phyloP scores from a whole-genome alignment of 2,113 vertebrate genomes.

The Carettochelys insculpta region DNA sequence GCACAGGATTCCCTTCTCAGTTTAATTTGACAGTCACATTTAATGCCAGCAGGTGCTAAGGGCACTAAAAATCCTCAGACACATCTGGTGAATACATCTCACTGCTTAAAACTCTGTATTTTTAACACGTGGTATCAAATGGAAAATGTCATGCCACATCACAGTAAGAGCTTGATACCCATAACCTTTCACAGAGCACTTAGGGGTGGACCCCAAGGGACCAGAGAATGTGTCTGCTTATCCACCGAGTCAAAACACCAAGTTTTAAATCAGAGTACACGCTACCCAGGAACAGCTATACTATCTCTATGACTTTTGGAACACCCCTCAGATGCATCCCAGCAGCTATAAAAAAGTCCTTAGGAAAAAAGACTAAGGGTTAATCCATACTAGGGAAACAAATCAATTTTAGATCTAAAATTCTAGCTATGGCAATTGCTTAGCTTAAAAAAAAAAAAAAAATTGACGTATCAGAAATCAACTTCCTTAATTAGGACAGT shows the following conservation, averaged over 20 bases:
- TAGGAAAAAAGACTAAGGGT: background rate
- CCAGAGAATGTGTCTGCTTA: background rate
- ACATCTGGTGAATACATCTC: background rate
- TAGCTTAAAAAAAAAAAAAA: too few relatives aligned
- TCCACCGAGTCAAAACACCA: background rate
- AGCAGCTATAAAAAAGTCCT: conserved; percentile 14
- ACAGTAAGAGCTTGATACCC: background rate
- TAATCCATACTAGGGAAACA: too few relatives aligned
- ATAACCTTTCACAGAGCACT: background rate
- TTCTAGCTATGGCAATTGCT: too few relatives aligned
- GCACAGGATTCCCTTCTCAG: background rate
- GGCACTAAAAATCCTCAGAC: background rate
- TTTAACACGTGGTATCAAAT: background rate
- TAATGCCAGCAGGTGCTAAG: background rate
- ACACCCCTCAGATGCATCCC: too few relatives aligned
- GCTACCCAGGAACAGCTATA: background rate
- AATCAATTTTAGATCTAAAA: too few relatives aligned
- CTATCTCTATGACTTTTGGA: background rate
- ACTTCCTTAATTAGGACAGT: too few relatives aligned
- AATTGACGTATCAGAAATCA: too few relatives aligned
- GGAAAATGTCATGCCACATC: background rate
- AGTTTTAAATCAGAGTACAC: background rate
- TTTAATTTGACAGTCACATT: background rate
- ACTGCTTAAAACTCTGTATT: background rate
- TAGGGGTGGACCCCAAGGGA: background rate